A percentile compares a stretch with the other conserved stretches of the same genome.
phyloP scores from a whole-genome alignment of 2,888 invertebrate genomes.

The Melinaea marsaeus region DNA sequence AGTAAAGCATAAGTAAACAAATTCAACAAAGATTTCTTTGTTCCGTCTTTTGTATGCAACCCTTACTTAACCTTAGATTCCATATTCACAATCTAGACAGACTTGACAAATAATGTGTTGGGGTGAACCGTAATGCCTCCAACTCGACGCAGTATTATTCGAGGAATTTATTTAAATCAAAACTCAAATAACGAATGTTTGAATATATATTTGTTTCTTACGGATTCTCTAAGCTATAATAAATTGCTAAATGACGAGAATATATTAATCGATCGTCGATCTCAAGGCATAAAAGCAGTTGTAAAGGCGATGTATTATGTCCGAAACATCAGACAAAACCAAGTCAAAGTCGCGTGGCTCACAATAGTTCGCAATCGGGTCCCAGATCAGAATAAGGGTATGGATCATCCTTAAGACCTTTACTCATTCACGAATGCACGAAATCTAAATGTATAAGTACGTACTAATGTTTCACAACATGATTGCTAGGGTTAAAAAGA shows the following conservation, averaged over 20 bases:
- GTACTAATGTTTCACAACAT: not conserved
- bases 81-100: slow-evolving; percentile 7
- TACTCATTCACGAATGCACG: slow-evolving; percentile 16
- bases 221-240: no score
- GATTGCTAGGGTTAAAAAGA: no score
- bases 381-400: slow-evolving; percentile 37
- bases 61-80: slow-evolving; percentile 7
- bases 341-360: slow-evolving; percentile 30
- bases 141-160: slow-evolving; percentile 2
- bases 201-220: no score
- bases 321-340: slow-evolving; percentile 28
- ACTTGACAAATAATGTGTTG: slow-evolving; percentile 8
- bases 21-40: slow-evolving; percentile 6
- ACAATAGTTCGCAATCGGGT: slow-evolving; percentile 35
- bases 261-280: slow-evolving; percentile 7
- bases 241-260: no score
- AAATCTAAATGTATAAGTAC: not conserved
- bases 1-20: not conserved
- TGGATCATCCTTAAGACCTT: slow-evolving; percentile 23
- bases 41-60: slow-evolving; percentile 6
- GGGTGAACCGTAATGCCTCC: slow-evolving; percentile 3
- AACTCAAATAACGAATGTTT: not conserved
- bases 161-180: not conserved
- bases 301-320: slow-evolving; percentile 27
- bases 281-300: slow-evolving; percentile 16